Percentiles rank a stretch among this genome's conserved stretches.
These are phyloP conservation scores for Reticulitermes speratus DNA, from an alignment of 1,140 invertebrate genomes.

Conservation along the genomic window DNA sequence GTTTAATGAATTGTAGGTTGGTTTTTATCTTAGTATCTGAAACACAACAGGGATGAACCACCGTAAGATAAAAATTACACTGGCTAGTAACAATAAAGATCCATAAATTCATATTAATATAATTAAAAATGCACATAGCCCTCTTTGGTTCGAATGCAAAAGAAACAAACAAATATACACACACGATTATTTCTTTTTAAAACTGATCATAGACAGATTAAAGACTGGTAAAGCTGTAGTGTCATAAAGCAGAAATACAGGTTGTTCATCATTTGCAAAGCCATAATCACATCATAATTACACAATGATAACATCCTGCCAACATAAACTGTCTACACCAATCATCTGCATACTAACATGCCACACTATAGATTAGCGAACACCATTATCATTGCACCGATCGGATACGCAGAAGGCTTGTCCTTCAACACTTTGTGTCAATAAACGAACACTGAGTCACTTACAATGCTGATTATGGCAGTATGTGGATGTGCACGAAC, in stretches of 20 bases:
- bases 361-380: background rate
- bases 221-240: background rate
- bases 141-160: conserved; percentile 5
- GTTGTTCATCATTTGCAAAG: background rate
- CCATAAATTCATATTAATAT: background rate
- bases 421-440: background rate
- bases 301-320: background rate
- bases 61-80: background rate
- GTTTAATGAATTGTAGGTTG: too few relatives aligned
- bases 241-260: background rate
- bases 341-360: background rate
- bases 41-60: too few relatives aligned
- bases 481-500: background rate
- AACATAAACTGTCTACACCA: background rate
- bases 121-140: conserved; percentile 16
- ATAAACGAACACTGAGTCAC: conserved; percentile 14
- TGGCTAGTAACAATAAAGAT: background rate
- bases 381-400: background rate
- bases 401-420: background rate
- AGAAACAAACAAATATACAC: background rate
- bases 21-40: too few relatives aligned
- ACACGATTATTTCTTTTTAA: background rate
- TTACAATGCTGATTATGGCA: conserved; percentile 7
- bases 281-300: background rate
- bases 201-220: background rate